Percentiles rank a stretch among this genome's conserved stretches.
Evolutionary conservation across 2,888 invertebrate genomes (phyloP).

Genomic region (Eristalis tenax): DNA sequence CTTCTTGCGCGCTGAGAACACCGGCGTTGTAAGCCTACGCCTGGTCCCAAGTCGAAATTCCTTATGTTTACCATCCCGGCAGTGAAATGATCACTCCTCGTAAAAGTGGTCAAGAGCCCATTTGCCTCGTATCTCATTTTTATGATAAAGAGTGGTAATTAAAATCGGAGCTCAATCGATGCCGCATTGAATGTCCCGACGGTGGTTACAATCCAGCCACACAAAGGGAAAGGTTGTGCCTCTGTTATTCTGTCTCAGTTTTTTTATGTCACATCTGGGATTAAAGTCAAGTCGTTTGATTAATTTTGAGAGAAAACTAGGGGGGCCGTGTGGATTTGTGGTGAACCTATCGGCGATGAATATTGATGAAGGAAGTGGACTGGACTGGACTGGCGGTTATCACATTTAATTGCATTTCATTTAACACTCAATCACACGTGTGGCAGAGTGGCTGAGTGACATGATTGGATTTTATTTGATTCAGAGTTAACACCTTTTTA

Average conservation of each 20-base stretch:
- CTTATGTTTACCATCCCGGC: neutral
- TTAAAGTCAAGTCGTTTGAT: neutral
- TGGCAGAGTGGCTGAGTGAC: conserved; percentile 4
- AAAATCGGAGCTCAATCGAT: neutral
- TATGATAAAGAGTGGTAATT: neutral
- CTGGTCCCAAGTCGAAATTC: neutral
- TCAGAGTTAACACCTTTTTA: conserved; percentile 45
- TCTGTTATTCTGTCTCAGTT: neutral
- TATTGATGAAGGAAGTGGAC: conserved; percentile 42
- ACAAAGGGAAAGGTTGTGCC: neutral
- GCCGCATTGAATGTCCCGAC: neutral
- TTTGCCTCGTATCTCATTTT: neutral
- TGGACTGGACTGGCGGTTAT: neutral
- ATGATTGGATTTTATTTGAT: conserved; percentile 40
- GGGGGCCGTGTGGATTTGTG: neutral
- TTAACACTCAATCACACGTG: conserved; percentile 38
- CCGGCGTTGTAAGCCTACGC: too few species aligned
- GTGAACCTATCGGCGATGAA: neutral
- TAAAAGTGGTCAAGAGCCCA: neutral
- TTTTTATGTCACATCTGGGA: neutral
- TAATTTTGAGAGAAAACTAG: neutral
- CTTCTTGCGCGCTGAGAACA: too few species aligned
- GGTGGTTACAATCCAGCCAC: neutral
- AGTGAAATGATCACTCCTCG: neutral
- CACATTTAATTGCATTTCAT: conserved; percentile 34